These are phyloP conservation scores for Suncus etruscus DNA, from an alignment of 2,113 vertebrate genomes.

Conservation along the genomic window DNA sequence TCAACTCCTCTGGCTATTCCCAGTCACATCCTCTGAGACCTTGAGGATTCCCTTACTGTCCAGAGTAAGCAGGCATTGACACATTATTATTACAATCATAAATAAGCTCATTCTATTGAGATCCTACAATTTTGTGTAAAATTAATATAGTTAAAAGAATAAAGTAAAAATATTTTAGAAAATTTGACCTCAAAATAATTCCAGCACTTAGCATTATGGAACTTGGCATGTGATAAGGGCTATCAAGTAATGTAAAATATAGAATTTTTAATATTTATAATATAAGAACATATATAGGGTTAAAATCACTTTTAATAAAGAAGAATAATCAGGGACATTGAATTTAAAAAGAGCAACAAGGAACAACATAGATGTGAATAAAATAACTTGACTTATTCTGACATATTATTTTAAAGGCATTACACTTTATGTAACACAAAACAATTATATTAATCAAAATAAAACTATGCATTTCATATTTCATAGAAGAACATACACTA, in stretches of 20 bases:
- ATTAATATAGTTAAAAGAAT: constrained; percentile 24
- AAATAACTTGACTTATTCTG: background rate
- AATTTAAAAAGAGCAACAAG: constrained; percentile 17
- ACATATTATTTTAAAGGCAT: background rate
- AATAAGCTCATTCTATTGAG: too few species aligned
- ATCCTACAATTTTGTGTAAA: background rate
- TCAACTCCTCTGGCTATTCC: too few species aligned
- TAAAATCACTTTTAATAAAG: background rate
- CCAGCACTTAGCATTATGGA: background rate
- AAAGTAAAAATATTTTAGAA: constrained; percentile 14
- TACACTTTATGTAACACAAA: background rate
- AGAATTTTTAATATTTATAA: background rate
- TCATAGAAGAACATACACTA: background rate
- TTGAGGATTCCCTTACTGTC: too few species aligned
- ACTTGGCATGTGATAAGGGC: background rate
- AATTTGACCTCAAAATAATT: background rate
- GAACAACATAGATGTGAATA: background rate
- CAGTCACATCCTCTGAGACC: too few species aligned
- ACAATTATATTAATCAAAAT: background rate
- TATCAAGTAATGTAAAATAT: background rate
- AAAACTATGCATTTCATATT: background rate
- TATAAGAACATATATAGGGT: background rate
- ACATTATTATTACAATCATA: too few species aligned
- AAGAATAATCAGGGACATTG: background rate
- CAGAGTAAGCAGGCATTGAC: too few species aligned